These are phyloP conservation scores for Muscidifurax raptorellus DNA, from an alignment of 1,140 invertebrate species.

Conservation along the genomic window DNA sequence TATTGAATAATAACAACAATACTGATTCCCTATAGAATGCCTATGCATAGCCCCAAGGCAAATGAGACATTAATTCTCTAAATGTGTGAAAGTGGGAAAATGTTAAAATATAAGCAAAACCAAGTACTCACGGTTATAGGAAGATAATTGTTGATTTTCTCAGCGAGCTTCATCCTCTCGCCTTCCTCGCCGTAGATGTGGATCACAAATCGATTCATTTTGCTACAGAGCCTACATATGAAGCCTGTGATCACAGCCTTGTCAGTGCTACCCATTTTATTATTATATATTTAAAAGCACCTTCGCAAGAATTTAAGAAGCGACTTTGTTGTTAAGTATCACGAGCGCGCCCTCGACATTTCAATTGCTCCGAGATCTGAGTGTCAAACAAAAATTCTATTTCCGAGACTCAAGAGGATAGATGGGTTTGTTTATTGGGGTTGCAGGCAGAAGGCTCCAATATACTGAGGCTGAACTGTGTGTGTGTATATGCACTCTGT, in stretches of 20 bases:
- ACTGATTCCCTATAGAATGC: not conserved
- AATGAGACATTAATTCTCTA: not conserved
- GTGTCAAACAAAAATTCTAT: conserved; percentile 39
- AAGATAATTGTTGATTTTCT: conserved; percentile 85
- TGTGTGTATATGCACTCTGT: too few species aligned
- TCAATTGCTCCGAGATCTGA: not conserved
- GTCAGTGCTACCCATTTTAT: conserved; percentile 84
- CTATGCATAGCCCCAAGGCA: not conserved
- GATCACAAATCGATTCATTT: conserved; percentile 86
- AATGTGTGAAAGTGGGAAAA: not conserved
- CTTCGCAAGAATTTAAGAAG: not conserved
- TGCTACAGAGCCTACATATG: conserved; percentile 86
- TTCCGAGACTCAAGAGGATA: conserved; percentile 25
- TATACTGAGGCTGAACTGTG: conserved; percentile 1
- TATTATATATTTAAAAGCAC: conserved; percentile 25
- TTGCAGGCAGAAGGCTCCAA: not conserved
- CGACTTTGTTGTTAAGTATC: not conserved
- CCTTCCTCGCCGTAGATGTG: conserved; percentile 87
- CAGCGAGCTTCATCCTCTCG: conserved; percentile 81
- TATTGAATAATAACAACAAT: conserved; percentile 17
- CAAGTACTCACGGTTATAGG: conserved; percentile 80
- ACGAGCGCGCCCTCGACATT: not conserved
- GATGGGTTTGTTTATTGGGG: conserved; percentile 50
- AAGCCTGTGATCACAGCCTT: conserved; percentile 85
- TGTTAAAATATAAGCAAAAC: conserved; percentile 26